Evolutionary conservation across 2,797 vertebrate genomes (phyloP).

Genomic region (Myotis planiceps): DNA sequence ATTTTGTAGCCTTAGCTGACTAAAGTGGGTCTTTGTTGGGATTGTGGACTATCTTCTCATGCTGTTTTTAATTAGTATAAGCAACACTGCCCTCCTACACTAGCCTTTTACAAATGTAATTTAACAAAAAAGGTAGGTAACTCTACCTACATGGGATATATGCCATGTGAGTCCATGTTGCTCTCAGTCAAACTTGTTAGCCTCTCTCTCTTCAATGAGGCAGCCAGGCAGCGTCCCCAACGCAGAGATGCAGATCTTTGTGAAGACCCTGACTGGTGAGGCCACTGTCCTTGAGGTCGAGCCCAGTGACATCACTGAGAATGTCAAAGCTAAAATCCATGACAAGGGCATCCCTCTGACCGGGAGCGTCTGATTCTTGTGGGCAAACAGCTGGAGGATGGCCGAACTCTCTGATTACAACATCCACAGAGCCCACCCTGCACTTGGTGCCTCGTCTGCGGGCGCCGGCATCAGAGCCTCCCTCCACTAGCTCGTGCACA

Average conservation of each 20-base stretch:
- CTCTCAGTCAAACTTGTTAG: not conserved
- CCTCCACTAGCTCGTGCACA: not conserved
- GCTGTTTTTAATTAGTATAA: not conserved
- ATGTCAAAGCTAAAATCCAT: not conserved
- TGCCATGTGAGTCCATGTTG: not conserved
- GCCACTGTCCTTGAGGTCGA: not conserved
- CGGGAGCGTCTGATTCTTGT: not conserved
- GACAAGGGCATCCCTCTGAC: not conserved
- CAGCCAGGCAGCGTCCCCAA: not conserved
- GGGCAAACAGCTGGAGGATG: not conserved
- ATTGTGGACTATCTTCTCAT: not conserved
- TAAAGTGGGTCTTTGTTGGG: not conserved
- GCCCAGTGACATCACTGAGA: not conserved
- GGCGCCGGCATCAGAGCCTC: too few relatives aligned
- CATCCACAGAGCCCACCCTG: not conserved
- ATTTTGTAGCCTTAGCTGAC: not conserved
- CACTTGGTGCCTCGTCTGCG: not conserved
- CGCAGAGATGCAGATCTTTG: not conserved
- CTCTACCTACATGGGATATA: not conserved
- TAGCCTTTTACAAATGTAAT: constrained; percentile 26
- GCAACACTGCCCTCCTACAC: not conserved
- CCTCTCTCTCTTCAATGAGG: not conserved
- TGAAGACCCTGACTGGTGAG: not conserved
- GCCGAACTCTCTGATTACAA: not conserved
- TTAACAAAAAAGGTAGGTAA: not conserved